Conservation (phyloP, 2,113 vertebrate species). For the Petrocephalus microphthalmus region DNA sequence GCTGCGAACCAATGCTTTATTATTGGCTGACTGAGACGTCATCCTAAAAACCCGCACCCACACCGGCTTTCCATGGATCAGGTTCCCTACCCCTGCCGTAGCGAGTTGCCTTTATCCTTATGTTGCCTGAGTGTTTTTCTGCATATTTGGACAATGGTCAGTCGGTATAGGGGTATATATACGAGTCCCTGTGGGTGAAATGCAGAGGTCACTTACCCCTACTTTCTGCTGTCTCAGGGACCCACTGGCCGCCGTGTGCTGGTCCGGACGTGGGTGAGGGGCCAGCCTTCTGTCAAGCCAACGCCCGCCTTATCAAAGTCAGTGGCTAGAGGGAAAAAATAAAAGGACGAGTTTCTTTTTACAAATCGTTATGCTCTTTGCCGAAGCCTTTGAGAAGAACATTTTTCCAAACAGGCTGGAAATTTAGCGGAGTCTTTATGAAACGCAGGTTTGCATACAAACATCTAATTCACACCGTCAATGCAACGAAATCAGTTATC, state of each 20-base stretch:
- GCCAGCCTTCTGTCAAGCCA: not conserved
- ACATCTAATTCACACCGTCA: not conserved
- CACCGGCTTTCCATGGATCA: too few relatives aligned
- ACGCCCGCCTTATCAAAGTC: not conserved
- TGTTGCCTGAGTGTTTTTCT: constrained; percentile 10
- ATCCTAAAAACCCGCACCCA: too few relatives aligned
- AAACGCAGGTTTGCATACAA: not conserved
- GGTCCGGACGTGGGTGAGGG: not conserved
- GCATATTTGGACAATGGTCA: not conserved
- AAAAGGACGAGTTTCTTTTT: not conserved
- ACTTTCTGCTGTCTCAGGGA: not conserved
- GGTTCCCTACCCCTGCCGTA: too few relatives aligned
- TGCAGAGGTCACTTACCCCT: not conserved
- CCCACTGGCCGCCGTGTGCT: not conserved
- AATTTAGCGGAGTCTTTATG: not conserved
- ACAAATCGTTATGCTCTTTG: not conserved
- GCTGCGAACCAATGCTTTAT: too few relatives aligned
- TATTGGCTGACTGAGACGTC: too few relatives aligned
- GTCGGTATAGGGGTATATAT: not conserved
- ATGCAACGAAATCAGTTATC: not conserved
- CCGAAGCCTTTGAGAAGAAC: not conserved
- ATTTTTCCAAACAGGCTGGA: not conserved
- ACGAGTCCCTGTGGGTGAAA: not conserved
- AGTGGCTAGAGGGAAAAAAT: not conserved
- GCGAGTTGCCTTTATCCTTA: not conserved